phyloP scores from a whole-genome alignment of 2,888 invertebrate genomes.

The Drosophila peninsularis region DNA sequence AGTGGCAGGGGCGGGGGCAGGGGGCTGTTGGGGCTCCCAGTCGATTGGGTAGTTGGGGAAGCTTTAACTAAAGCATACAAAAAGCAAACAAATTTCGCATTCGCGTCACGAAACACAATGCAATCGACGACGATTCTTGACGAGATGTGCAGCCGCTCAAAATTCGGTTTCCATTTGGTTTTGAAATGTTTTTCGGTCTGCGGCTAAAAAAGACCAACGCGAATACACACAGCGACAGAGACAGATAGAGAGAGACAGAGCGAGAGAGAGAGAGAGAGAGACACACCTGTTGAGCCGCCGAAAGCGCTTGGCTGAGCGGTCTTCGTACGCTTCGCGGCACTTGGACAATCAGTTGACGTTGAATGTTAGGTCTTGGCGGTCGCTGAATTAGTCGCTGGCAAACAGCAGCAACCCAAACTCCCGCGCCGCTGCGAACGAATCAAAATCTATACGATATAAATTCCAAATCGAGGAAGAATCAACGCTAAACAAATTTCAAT shows the following conservation, averaged over 20 bases:
- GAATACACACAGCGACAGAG: constrained; percentile 13
- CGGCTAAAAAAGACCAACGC: constrained; percentile 39
- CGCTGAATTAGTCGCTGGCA: constrained; percentile 63
- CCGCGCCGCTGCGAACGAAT: constrained; percentile 6
- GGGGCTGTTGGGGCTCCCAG: not conserved
- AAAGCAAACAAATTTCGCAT: constrained; percentile 28
- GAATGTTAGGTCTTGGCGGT: constrained; percentile 82
- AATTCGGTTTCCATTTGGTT: constrained; percentile 73
- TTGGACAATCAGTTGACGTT: constrained; percentile 81
- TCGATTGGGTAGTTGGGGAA: constrained; percentile 2
- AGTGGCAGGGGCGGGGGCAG: not conserved
- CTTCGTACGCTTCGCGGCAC: constrained; percentile 69
- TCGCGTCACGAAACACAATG: constrained; percentile 48
- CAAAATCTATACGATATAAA: not conserved
- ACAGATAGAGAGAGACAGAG: not conserved
- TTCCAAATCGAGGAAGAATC: not conserved
- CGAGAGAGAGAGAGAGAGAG: not conserved
- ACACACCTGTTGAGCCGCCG: constrained; percentile 25
- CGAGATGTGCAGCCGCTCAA: constrained; percentile 53
- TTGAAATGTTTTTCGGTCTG: constrained; percentile 66
- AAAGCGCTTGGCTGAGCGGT: constrained; percentile 61
- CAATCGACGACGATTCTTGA: constrained; percentile 53
- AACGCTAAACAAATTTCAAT: not conserved
- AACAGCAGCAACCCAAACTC: constrained; percentile 13
- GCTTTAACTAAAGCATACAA: constrained; percentile 4